Evolutionary conservation across 2,888 invertebrate genomes (phyloP), one percentile per base, ranked within the genome.

Genomic region (Aphrophora alni): DNA sequence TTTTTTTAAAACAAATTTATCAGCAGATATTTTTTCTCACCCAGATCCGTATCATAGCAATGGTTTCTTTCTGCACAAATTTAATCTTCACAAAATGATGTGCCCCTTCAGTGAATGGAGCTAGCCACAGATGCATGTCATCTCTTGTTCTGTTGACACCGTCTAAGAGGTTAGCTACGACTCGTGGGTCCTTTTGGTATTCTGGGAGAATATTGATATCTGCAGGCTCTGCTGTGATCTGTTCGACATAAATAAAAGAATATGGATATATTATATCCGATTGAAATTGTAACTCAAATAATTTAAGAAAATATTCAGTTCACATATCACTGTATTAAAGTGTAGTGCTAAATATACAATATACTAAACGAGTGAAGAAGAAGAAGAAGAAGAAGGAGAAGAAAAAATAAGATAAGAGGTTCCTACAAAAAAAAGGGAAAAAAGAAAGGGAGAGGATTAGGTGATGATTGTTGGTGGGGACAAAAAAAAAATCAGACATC

Each of bases 121-220:
- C 90, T 25, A 93, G 89, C 95, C 95, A 95, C 85, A 94, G 90
- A 88, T 95, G 95, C 59, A 92, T 90, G 87, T 95, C 95, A 87
- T 95, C 95, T 80, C 93, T 90, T 0, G 95, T 95, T 69, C 93
- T 89, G 86, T 94, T 93, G 5, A 92, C 90, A 0, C 94, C 94
- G 86, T 95, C 94, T 26, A 93, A 88, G 27, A 95, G 87, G 88
- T 93, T 94, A 75, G 89, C 89, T 0, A 92, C 90, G 17, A 92
- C 90, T 81, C 92, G 87, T 0, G 92, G 92, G 82, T 93, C 93
- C 84, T 91, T 91, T 79, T 90, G 90, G 72, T 92, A 92, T 85
- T 94, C 94, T 0, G 92, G 92, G 88, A 94, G 89, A 28, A 94
- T 89, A 89, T 94, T 91, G 72, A 90, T 90, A 85, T 91, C 91